These are phyloP conservation scores for Erethizon dorsatum DNA, from an alignment of 2,797 vertebrate genomes.

Conservation along the genomic window DNA sequence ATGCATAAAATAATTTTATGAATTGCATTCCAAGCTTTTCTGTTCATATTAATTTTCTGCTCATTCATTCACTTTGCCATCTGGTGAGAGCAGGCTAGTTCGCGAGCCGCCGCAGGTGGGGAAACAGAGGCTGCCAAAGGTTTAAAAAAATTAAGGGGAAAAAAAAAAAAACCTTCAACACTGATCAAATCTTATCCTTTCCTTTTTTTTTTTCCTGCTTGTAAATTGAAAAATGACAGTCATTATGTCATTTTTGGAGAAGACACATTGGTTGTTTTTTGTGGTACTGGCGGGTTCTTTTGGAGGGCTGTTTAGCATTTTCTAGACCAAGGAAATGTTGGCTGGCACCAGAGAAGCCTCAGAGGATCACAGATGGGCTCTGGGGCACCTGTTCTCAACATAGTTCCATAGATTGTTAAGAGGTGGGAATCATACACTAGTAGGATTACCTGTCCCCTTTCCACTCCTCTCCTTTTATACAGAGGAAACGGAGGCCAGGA, in stretches of 20 bases:
- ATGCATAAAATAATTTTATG: not conserved
- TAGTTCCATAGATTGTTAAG: not conserved
- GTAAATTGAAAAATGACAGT: slow-evolving; percentile 66
- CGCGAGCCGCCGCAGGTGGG: slow-evolving; percentile 27
- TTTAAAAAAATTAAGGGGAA: slow-evolving; percentile 52
- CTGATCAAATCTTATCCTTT: slow-evolving; percentile 43
- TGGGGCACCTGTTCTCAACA: not conserved
- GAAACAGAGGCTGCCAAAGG: slow-evolving; percentile 5
- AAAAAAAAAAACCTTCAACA: not conserved
- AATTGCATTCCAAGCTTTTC: not conserved
- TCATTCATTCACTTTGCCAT: slow-evolving; percentile 21
- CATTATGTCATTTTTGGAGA: slow-evolving; percentile 30
- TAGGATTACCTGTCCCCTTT: not conserved
- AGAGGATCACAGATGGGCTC: not conserved
- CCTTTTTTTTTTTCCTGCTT: not conserved
- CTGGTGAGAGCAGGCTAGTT: not conserved
- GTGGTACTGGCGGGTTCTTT: not conserved
- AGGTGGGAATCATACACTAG: not conserved
- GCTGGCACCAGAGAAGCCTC: too few relatives aligned
- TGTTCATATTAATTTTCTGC: slow-evolving; percentile 52
- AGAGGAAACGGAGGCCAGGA: not conserved
- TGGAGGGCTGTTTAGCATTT: not conserved
- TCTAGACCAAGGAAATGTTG: not conserved
- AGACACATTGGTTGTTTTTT: not conserved
- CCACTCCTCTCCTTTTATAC: not conserved